Percentiles rank a stretch among this genome's conserved stretches.
Conservation (phyloP, 92 coral and sea anemone genomes). For the Anthopleura xanthogrammica region DNA sequence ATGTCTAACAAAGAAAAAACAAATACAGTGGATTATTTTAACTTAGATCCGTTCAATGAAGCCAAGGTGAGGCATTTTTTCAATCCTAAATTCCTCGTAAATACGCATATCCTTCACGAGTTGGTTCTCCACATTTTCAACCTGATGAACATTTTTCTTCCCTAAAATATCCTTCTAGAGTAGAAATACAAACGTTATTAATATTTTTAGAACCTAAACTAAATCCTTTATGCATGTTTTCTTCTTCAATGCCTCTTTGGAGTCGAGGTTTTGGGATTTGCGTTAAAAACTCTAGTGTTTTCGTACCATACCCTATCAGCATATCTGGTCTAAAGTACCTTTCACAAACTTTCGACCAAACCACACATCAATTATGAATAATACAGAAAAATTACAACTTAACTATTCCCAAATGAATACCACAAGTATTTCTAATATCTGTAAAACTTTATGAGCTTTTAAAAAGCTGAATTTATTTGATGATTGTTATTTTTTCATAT, state of each 20-base stretch:
- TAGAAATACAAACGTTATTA: background rate
- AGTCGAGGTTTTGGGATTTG: background rate
- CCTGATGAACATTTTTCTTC: background rate
- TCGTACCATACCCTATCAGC: background rate
- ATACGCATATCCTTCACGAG: background rate
- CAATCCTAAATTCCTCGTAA: background rate
- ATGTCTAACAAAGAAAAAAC: background rate
- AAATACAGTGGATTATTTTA: constrained; percentile 11
- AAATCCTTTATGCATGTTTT: background rate
- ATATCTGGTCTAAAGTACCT: background rate
- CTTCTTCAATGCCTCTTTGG: background rate
- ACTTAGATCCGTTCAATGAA: constrained; percentile 73
- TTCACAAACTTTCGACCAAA: background rate
- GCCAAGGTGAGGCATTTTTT: constrained; percentile 58
- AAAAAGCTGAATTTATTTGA: too few relatives aligned
- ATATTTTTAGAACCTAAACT: background rate
- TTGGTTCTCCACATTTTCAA: too few relatives aligned
- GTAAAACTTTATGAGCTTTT: background rate
- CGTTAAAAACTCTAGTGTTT: background rate
- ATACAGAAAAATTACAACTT: background rate
- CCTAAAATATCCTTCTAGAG: background rate
- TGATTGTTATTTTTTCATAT: background rate
- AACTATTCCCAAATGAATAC: background rate
- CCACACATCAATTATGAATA: background rate
- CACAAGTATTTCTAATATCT: background rate